Evolutionary conservation across 2,797 vertebrate species (phyloP), one percentile per base, ranked within the genome.

Genomic region (Cygnus olor): DNA sequence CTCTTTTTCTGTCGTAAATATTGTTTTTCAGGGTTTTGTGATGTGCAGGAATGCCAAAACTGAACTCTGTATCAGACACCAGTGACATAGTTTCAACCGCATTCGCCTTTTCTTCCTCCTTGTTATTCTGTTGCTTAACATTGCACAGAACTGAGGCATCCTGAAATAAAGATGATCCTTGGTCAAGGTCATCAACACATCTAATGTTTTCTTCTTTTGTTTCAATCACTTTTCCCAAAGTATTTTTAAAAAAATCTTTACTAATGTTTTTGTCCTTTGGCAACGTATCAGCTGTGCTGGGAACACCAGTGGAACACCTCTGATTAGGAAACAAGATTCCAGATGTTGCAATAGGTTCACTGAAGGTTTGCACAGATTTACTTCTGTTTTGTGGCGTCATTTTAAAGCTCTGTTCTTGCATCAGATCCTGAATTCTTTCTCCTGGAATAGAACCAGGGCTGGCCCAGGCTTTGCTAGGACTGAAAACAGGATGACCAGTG

Each of bases 321-420:
- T 81, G 97, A 97, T 96, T 97, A 86, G 93, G 87, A 90, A 97
- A 95, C 80, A 98, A 90, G 90, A 95, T 56, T 28, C 96, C 47
- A 94, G 97, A 95, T 61, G 96, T 96, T 81, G 97, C 97, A 84
- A 95, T 85, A 64, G 91, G 93, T 87, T 98, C 95, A 96, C 91
- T 97, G 47, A 96, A 94, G 76, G 86, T 82, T 94, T 96, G 96
- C 69, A 96, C 47, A 87, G 97, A 96, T 74, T 93, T 28, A 54
- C 79, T 86, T 93, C n/a, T 96, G 38, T 85, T 92, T 76, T 96
- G 97, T 86, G 97, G 98, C 72, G 86, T 96, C 88, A 97, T 86
- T 92, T 98, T 96, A 92, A 94, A 96, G 76, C 93, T 93, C 91
- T 94, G 93, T 58, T 98, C 97, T 96, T 97, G 96, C 91, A 95